phyloP scores from a whole-genome alignment of 2,113 vertebrate species.

The Rhabdornis inornatus region DNA sequence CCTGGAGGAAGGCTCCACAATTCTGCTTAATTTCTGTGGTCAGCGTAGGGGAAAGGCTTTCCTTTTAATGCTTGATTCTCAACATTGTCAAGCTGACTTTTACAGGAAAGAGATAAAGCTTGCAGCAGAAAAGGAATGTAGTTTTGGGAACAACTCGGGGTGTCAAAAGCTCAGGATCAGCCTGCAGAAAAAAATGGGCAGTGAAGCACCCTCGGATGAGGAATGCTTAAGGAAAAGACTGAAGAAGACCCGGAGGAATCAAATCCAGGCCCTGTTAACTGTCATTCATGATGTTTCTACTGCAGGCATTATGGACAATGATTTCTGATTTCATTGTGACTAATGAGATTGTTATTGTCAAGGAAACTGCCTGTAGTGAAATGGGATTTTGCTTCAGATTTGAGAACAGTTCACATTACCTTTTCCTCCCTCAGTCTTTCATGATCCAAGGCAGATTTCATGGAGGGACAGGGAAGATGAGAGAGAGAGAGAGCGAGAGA shows the following conservation, averaged over 20 bases:
- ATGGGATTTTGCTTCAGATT: not conserved
- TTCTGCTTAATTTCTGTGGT: not conserved
- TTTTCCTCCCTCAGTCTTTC: not conserved
- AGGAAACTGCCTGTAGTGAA: not conserved
- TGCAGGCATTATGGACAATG: not conserved
- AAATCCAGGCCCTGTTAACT: not conserved
- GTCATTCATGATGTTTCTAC: not conserved
- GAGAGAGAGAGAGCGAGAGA: not conserved
- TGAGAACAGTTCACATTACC: not conserved
- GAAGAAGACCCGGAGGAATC: not conserved
- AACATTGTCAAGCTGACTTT: not conserved
- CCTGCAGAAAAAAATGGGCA: not conserved
- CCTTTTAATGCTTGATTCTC: not conserved
- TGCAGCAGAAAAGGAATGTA: not conserved
- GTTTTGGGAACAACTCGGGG: not conserved
- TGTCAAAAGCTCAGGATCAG: not conserved
- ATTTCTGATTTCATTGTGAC: not conserved
- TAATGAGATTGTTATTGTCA: not conserved
- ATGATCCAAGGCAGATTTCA: not conserved
- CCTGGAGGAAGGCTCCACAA: not conserved
- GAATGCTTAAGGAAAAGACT: not conserved
- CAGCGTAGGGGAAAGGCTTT: not conserved
- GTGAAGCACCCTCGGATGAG: not conserved
- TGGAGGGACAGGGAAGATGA: not conserved
- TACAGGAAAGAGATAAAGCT: not conserved